Percentiles rank a stretch among this genome's conserved stretches.
phyloP scores from a whole-genome alignment of 2,888 invertebrate genomes.

The Noctuana brunneofusca region DNA sequence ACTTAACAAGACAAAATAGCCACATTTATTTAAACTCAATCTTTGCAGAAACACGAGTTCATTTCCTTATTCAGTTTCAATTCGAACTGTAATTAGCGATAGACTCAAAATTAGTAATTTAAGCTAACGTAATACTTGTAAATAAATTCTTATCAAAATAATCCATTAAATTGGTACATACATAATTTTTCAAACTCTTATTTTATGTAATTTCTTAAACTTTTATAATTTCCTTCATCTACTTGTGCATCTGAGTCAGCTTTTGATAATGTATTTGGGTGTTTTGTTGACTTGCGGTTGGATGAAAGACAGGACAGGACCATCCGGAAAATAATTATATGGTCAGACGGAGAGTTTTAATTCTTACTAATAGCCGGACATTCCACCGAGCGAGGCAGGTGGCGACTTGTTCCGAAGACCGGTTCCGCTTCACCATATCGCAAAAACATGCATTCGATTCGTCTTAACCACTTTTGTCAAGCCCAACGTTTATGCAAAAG shows the following conservation, averaged over 20 bases:
- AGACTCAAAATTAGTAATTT: not conserved
- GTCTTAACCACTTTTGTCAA: constrained; percentile 44
- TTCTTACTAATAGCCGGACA: constrained; percentile 55
- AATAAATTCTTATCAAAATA: too few species aligned
- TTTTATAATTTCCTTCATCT: not conserved
- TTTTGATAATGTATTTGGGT: not conserved
- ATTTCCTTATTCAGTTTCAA: not conserved
- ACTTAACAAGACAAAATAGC: too few species aligned
- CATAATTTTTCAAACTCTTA: too few species aligned
- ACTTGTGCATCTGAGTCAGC: too few species aligned
- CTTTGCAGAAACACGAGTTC: not conserved
- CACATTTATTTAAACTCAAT: not conserved
- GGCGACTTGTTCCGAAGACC: constrained; percentile 71
- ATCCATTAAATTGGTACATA: too few species aligned
- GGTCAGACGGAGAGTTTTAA: constrained; percentile 33
- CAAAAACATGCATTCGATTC: constrained; percentile 47
- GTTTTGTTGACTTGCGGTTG: constrained; percentile 2
- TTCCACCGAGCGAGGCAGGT: constrained; percentile 68
- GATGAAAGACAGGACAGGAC: constrained; percentile 3
- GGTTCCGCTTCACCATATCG: constrained; percentile 48
- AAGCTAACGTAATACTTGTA: too few species aligned
- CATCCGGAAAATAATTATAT: constrained; percentile 33
- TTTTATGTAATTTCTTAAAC: too few species aligned
- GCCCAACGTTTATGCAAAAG: constrained; percentile 43
- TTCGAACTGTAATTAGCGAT: not conserved